Conservation (phyloP, 2,797 vertebrate species). For the Vultur gryphus region DNA sequence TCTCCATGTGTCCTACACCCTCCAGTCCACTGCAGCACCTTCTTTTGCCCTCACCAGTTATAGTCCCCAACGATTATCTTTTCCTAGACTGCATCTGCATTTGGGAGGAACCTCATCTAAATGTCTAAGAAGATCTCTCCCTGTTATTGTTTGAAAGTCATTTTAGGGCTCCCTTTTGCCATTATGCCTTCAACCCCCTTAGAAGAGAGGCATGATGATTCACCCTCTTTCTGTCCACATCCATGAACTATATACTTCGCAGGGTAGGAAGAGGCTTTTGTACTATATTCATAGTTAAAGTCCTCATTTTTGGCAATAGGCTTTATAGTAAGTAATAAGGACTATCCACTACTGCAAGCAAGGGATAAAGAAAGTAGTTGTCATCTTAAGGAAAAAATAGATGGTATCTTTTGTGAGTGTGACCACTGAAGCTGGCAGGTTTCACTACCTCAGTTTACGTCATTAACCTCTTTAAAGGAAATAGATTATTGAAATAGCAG, state of each 20-base stretch:
- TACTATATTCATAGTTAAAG: not conserved
- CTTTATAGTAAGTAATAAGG: not conserved
- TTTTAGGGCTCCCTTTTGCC: not conserved
- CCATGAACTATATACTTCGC: not conserved
- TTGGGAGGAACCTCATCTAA: not conserved
- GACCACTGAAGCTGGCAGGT: not conserved
- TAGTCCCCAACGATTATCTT: not conserved
- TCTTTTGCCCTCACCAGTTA: not conserved
- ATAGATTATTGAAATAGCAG: not conserved
- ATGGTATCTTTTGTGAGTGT: accelerated
- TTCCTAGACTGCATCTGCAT: not conserved
- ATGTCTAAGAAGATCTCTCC: not conserved
- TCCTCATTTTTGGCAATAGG: not conserved
- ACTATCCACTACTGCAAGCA: not conserved
- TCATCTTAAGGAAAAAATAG: not conserved
- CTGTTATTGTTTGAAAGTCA: not conserved
- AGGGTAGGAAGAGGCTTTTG: not conserved
- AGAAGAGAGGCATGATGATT: not conserved
- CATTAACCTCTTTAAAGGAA: not conserved
- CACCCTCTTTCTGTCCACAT: not conserved
- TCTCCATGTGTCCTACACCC: not conserved
- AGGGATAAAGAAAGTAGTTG: not conserved
- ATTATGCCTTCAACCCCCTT: not conserved
- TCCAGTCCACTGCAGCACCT: not conserved
- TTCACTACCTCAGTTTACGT: not conserved